Conservation (phyloP, 2,113 vertebrate species). For the Chionodraco myersi region DNA sequence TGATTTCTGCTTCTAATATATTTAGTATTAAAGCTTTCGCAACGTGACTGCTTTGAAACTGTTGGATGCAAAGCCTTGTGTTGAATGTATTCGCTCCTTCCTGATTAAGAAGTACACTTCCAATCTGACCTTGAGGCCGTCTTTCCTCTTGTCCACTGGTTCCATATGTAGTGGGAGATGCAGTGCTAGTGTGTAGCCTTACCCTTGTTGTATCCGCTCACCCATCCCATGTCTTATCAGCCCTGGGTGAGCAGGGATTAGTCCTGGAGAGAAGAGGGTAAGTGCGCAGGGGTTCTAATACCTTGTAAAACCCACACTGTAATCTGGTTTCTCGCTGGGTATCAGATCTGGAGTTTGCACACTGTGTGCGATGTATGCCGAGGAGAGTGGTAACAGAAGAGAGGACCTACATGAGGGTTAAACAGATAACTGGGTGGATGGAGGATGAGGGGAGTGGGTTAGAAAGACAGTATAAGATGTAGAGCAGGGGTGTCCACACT, state of each 20-base stretch:
- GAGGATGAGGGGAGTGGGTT: neutral
- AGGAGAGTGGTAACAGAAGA: neutral
- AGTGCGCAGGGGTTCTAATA: slow-evolving; percentile 31
- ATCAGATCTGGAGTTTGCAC: slow-evolving; percentile 41
- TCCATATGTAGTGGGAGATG: neutral
- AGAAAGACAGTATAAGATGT: neutral
- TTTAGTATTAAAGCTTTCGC: neutral
- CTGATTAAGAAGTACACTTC: neutral
- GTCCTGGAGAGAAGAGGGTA: slow-evolving; percentile 22
- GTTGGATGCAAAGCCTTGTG: neutral
- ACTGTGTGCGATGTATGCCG: slow-evolving; percentile 20
- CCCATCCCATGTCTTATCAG: slow-evolving; percentile 46
- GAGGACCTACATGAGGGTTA: neutral
- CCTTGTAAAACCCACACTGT: slow-evolving; percentile 47
- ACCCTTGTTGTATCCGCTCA: slow-evolving; percentile 37
- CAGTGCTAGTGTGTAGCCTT: slow-evolving; percentile 22
- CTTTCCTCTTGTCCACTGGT: slow-evolving; percentile 9
- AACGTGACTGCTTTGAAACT: neutral
- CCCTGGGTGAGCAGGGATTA: slow-evolving; percentile 47
- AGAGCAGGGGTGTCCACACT: neutral
- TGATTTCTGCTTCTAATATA: no score
- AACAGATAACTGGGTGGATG: neutral
- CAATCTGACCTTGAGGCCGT: neutral
- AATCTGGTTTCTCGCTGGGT: slow-evolving; percentile 41
- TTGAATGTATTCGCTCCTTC: no score